phyloP scores from a whole-genome alignment of 2,888 invertebrate species.

The Yponomeuta cagnagella region DNA sequence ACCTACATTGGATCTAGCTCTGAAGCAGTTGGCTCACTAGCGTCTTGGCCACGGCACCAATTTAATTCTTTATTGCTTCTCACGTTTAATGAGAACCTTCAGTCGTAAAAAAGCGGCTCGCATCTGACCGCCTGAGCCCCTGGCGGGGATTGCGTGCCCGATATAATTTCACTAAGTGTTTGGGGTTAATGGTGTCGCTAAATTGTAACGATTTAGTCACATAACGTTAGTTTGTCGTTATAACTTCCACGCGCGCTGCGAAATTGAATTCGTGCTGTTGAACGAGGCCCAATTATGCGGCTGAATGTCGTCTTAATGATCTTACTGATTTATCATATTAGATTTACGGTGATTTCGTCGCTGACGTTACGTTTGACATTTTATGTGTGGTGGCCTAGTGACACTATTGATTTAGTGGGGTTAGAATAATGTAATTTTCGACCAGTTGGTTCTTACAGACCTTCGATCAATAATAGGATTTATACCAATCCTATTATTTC shows the following conservation, averaged over 20 bases:
- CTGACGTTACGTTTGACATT: neutral
- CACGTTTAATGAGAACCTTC: neutral
- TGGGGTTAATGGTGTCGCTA: slow-evolving; percentile 50
- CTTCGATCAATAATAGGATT: neutral
- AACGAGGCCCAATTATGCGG: slow-evolving; percentile 42
- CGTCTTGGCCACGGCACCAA: neutral
- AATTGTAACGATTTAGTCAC: slow-evolving; percentile 55
- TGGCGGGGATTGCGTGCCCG: slow-evolving; percentile 41
- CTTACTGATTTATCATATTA: slow-evolving; percentile 9
- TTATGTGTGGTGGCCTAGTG: neutral
- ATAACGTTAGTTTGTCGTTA: slow-evolving; percentile 44
- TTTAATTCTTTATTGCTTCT: neutral
- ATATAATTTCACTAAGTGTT: slow-evolving; percentile 56
- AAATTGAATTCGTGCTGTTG: slow-evolving; percentile 62
- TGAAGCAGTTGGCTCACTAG: no score
- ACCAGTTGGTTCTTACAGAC: neutral
- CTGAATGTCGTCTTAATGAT: slow-evolving; percentile 19
- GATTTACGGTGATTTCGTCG: neutral
- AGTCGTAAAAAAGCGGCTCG: neutral
- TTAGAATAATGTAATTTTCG: neutral
- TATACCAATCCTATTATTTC: neutral
- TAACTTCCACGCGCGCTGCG: slow-evolving; percentile 43
- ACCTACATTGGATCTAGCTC: no score
- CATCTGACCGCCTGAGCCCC: neutral
- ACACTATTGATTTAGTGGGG: neutral